A percentile compares a stretch with the other conserved stretches of the same genome.
phyloP scores from a whole-genome alignment of 2,888 invertebrate species.

The Sericinus montela region DNA sequence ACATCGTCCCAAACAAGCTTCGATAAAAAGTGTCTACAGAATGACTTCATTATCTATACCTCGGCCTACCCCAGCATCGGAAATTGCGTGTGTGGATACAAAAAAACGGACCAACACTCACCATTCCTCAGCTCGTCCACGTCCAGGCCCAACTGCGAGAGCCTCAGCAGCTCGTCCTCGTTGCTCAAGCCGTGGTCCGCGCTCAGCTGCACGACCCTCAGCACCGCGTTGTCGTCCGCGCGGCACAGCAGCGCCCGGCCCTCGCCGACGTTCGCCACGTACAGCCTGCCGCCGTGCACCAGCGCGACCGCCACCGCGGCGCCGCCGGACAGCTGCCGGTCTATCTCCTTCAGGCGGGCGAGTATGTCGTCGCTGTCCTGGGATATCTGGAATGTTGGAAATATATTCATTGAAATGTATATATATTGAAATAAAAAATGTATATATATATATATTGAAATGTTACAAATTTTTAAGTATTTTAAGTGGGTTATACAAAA shows the following conservation, averaged over 20 bases:
- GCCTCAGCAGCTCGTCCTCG: slow-evolving; percentile 89
- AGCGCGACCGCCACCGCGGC: slow-evolving; percentile 91
- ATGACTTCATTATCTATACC: too few relatives aligned
- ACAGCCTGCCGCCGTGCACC: slow-evolving; percentile 86
- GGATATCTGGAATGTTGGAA: slow-evolving; percentile 56
- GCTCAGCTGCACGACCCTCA: slow-evolving; percentile 87
- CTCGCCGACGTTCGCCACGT: slow-evolving; percentile 89
- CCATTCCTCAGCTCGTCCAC: slow-evolving; percentile 83
- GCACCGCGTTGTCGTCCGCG: slow-evolving; percentile 86
- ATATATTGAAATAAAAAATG: too few relatives aligned
- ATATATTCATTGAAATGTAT: too few relatives aligned
- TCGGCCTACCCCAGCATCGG: too few relatives aligned
- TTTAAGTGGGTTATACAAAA: too few relatives aligned
- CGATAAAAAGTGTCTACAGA: too few relatives aligned
- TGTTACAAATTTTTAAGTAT: too few relatives aligned
- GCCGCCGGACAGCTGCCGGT: slow-evolving; percentile 88
- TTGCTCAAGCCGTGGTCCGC: slow-evolving; percentile 92
- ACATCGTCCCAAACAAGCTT: too few relatives aligned
- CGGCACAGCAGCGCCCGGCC: slow-evolving; percentile 89
- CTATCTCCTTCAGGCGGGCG: slow-evolving; percentile 85
- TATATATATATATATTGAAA: too few relatives aligned
- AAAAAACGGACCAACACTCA: too few relatives aligned
- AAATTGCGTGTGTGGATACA: too few relatives aligned
- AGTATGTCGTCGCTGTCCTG: slow-evolving; percentile 74
- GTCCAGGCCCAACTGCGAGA: slow-evolving; percentile 87